These are phyloP conservation scores for Burhinus oedicnemus DNA, from an alignment of 2,113 vertebrate species.

Conservation along the genomic window DNA sequence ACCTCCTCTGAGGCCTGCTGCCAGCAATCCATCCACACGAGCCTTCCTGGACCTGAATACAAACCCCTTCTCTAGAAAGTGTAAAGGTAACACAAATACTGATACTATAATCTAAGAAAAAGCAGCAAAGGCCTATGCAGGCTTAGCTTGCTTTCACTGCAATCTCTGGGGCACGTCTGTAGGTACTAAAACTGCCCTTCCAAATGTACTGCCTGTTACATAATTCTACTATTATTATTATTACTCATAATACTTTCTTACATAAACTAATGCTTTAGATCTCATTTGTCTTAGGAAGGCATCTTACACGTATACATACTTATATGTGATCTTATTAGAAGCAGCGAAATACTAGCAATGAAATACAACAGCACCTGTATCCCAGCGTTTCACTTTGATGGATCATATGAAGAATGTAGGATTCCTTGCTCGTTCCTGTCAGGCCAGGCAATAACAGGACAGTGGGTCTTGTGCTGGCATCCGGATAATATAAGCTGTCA, in stretches of 20 bases:
- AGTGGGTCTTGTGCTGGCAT: slow-evolving; percentile 87
- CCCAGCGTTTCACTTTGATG: slow-evolving; percentile 91
- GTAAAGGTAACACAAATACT: background rate
- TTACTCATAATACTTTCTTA: background rate
- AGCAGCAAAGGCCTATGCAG: background rate
- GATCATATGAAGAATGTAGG: slow-evolving; percentile 98
- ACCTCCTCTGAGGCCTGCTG: background rate
- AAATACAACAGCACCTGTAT: slow-evolving; percentile 85
- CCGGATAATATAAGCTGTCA: slow-evolving; percentile 81
- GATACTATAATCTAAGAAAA: background rate
- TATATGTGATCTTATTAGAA: background rate
- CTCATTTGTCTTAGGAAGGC: background rate
- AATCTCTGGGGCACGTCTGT: background rate
- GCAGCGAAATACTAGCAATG: background rate
- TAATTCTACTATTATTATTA: background rate
- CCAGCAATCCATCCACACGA: background rate
- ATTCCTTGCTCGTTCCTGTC: slow-evolving; percentile 96
- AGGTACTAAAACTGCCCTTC: background rate
- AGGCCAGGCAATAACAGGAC: slow-evolving; percentile 92
- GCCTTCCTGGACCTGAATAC: background rate
- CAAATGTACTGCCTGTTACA: background rate
- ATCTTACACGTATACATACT: background rate
- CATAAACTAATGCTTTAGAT: background rate
- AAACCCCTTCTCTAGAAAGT: background rate
- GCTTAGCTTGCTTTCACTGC: background rate